Evolutionary conservation across 2,888 invertebrate species (phyloP).

Genomic region (Diloba caeruleocephala): DNA sequence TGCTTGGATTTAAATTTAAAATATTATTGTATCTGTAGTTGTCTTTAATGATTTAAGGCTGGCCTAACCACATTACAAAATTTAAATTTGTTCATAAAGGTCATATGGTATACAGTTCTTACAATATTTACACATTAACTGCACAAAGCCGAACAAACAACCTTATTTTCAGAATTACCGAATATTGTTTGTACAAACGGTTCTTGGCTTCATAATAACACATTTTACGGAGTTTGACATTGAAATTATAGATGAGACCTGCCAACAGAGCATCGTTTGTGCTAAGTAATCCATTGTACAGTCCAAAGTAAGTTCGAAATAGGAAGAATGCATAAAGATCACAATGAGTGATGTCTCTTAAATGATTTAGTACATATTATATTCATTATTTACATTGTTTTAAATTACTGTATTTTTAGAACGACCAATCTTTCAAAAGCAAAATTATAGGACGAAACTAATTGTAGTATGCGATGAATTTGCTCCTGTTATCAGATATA

Average conservation of each 20-base stretch:
- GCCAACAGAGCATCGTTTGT: constrained; percentile 35
- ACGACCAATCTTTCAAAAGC: background rate
- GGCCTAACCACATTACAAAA: constrained; percentile 1
- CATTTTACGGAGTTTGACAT: constrained; percentile 72
- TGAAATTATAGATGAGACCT: constrained; percentile 61
- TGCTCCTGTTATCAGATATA: no score
- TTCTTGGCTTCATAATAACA: constrained; percentile 66
- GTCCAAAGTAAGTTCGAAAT: constrained; percentile 32
- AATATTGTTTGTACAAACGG: constrained; percentile 65
- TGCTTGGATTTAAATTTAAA: background rate
- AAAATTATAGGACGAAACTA: no score
- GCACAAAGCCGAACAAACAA: constrained; percentile 56
- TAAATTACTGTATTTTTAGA: constrained; percentile 11
- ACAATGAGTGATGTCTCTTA: constrained; percentile 20
- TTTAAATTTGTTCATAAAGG: constrained; percentile 39
- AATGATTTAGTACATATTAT: constrained; percentile 10
- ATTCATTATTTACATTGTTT: constrained; percentile 16
- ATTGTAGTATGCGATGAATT: no score
- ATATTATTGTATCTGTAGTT: constrained; percentile 5
- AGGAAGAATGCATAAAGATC: constrained; percentile 35
- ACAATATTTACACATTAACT: constrained; percentile 52
- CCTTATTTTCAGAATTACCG: constrained; percentile 61
- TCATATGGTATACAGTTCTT: constrained; percentile 48
- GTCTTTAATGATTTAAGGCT: constrained; percentile 6
- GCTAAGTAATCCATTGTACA: constrained; percentile 47